Base-by-base conservation (phyloP, 2,797 vertebrate genomes). In the Acanthopagrus latus region DNA sequence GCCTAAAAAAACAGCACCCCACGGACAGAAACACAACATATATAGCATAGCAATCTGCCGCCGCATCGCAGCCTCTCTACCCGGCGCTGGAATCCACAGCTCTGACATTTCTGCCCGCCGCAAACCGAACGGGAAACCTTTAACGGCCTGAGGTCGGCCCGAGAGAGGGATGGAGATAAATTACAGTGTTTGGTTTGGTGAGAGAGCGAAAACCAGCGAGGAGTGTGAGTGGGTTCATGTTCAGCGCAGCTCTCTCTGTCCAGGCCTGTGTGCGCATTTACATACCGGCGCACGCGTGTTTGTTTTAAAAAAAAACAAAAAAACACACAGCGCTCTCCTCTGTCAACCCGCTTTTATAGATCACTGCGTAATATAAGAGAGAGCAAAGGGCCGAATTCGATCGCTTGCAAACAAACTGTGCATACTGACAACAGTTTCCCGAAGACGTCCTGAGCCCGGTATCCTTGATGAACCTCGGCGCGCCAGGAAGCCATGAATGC, bases 81-180 rank as follows among this genome's bases (percentile, higher is more conserved):
- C 76, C 25, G n/a, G 43, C 59, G n/a, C 82, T 76, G 82, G 83
- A 88, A 84, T 87, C 79, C 82, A 69, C 59, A 50, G 78, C 81
- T 50, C 83, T 78, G 85, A 89, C 88, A 89, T 89, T 83, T 87
- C 75, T 57, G 48, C 52, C 58, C n/a, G 1, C 89, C 84, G 1
- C 89, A 91, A 84, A 86, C 82, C 85, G 9, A 55, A 66, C 66
- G 70, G 86, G 85, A 87, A 91, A 87, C 85, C 85, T 85, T 75
- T 79, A 81, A 81, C 80, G 21, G 89, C 78, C 85, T 81, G 81
- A 72, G 85, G 83, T 87, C 29, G 27, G 62, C 2, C 74, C 1
- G 76, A 71, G 64, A 70, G 63, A 71, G 78, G 59, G 77, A 80
- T 46, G 79, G 79, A 83, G 86, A 84, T 81, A 81, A 86, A 90